These are phyloP conservation scores for Dromaius novaehollandiae DNA, from an alignment of 2,113 vertebrate genomes.

Conservation along the genomic window DNA sequence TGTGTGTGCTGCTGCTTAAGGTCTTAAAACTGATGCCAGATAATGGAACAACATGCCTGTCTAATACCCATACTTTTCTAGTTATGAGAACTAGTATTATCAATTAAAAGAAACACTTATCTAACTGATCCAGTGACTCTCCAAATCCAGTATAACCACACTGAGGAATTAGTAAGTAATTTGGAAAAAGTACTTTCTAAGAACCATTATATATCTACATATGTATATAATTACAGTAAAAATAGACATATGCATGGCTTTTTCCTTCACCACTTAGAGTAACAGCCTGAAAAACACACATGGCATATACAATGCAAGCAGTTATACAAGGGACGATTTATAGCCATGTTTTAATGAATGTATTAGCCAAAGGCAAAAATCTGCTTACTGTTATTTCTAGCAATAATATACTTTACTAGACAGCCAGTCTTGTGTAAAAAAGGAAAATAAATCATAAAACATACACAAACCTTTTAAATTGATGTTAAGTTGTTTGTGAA, in stretches of 20 bases:
- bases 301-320: background rate
- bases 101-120: background rate
- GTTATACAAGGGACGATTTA: slow-evolving; percentile 2
- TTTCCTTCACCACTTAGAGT: background rate
- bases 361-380: slow-evolving; percentile 46
- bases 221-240: background rate
- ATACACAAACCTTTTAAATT: background rate
- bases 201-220: background rate
- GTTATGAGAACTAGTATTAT: background rate
- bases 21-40: slow-evolving; percentile 4
- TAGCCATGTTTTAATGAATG: slow-evolving; percentile 14
- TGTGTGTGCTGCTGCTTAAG: background rate
- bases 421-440: background rate
- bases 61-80: background rate
- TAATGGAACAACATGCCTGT: background rate
- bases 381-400: slow-evolving; percentile 31
- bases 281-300: slow-evolving; percentile 6
- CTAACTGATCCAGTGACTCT: background rate
- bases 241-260: background rate
- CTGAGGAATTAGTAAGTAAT: background rate
- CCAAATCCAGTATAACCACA: background rate
- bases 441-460: background rate
- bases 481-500: background rate
- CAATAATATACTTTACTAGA: background rate
- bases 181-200: background rate